Evolutionary conservation across 2,888 invertebrate genomes (phyloP), one percentile per base, ranked within the genome.

Genomic region (Spodoptera littoralis): DNA sequence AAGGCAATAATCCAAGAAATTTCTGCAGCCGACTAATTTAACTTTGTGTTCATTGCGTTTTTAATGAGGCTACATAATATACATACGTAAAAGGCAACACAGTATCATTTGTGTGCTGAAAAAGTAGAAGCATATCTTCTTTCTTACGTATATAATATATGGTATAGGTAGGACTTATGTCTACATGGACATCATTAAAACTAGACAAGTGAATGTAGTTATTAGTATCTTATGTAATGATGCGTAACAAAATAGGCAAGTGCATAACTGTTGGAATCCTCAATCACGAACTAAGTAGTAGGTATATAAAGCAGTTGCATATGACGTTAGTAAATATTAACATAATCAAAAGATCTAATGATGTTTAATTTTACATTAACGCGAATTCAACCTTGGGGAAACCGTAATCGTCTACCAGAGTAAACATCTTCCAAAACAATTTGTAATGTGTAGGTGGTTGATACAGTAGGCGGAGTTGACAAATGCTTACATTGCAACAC

Each of bases 391-490:
- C 78, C 73, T 79, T 67, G 70, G 75, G 65, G 48, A 66, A 66
- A 62, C 66, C 61, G 18, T 64, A 63, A 59, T 73, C 59, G 68
- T 80, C 71, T 73, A 79, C 65, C 75, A 73, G 77, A 80, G 75
- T 82, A 84, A 83, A 85, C 82, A 83, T 80, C 71, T 79, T 70
- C 78, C 61, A 77, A 84, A 84, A 80, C 79, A 73, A 76, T 67
- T 76, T 65, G 65, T 73, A 60, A 68, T 73, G 62, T 79, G 90
- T 90, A 85, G 90, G 90, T 81, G 88, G 79, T 82, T 79, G 76
- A 82, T 81, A 69, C 68, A 82, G 88, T 89, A 83, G 89, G 90
- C 82, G 87, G 79, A 65, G 84, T 90, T 89, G 84, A 84, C 89
- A 87, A 91, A 92, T 85, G 82, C 82, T 84, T 80, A 81, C 83